Evolutionary conservation across 2,113 vertebrate species (phyloP), one percentile per base, ranked within the genome.

Genomic region (Corvus hawaiiensis): DNA sequence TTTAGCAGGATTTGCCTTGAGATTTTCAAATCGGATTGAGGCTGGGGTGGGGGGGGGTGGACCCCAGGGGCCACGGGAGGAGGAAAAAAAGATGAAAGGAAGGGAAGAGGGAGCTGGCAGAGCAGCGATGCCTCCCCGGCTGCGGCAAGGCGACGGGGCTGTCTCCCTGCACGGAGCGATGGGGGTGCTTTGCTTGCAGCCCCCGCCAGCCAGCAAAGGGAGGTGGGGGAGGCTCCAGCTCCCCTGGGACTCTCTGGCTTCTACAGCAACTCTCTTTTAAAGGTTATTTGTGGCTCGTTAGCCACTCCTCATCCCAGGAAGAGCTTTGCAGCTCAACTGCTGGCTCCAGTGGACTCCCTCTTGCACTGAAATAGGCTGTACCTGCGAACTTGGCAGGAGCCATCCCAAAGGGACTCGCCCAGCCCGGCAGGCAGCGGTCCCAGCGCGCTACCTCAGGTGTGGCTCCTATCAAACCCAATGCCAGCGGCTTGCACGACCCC

Each of bases 1-100:
- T 84, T 86, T 91, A 93, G 86, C 63, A 73, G 94, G 93, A 94
- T 95, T 91, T 94, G 81, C 72, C 61, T 69, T 41, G 56, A 87
- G 87, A 82, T 86, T 62, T 91, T 94, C 81, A 71, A 86, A 48
- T 79, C 44, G 92, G 77, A 73, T 80, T 16, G 41, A 81, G 44
- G 59, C 27, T 79, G 62, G 27, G 41, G 37, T 11, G 11, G 35
- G 16, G 66, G 37, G 28, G 41, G 33, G 11, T 10, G 35, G 13
- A 58, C 2, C 7, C 5, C 2, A 32, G 52, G 68, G 55, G 33
- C 3, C 59, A 82, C 2, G 2, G 78, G 59, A 72, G 67, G 63
- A 61, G 75, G 69, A 43, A 66, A 62, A 27, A 73, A 37, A 52
- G 52, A 73, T 72, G 74, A 76, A 92, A 75, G 64, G 54, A 46